Base-by-base conservation (phyloP, 2,888 invertebrate species). In the Leptopilina syphax region DNA sequence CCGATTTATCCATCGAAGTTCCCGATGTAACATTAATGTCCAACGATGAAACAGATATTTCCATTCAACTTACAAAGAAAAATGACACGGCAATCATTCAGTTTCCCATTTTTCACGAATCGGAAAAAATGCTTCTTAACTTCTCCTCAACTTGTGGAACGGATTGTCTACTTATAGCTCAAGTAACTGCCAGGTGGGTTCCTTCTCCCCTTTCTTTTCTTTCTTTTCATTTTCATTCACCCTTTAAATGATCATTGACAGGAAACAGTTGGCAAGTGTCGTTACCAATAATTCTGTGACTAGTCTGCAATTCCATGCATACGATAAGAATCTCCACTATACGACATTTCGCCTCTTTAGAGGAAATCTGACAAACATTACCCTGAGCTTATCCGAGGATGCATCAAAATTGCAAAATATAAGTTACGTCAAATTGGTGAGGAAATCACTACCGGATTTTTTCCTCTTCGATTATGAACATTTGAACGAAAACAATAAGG, bases 401-500 rank as follows among this genome's bases (percentile, higher is more conserved):
- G 54, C 60, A 13, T 65, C 66, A 24, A 8, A 47, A 1, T 73
- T 34, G n/a, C 65, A 70, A 12, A 76, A 82, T 9, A 18, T 65
- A 0, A 77, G 18, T 24, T 65, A 81, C n/a, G 91, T 90, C 85
- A 92, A 82, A 0, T 85, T 94, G 27, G 87, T 94, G 65, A 92
- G 94, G 47, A 94, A 96, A 86, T 95, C 95, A 8, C 94, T 95
- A 89, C 94, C 95, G 4, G 95, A 96, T 81, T 96, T 96, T 88
- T 97, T 96, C 89, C 93, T 95, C 68, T 96, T 95, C 88, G 95
- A 96, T 80, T 96, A 95, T 90, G 96, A 96, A 83, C 92, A 96
- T 73, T 93, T 95, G 2, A 93, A 94, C 0, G 93, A 93, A 1
- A 50, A 50, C n/a, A 93, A 93, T 77, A 93, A 95, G 82, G 94